Base-by-base conservation (phyloP, 2,113 vertebrate genomes). In the Micromys minutus region DNA sequence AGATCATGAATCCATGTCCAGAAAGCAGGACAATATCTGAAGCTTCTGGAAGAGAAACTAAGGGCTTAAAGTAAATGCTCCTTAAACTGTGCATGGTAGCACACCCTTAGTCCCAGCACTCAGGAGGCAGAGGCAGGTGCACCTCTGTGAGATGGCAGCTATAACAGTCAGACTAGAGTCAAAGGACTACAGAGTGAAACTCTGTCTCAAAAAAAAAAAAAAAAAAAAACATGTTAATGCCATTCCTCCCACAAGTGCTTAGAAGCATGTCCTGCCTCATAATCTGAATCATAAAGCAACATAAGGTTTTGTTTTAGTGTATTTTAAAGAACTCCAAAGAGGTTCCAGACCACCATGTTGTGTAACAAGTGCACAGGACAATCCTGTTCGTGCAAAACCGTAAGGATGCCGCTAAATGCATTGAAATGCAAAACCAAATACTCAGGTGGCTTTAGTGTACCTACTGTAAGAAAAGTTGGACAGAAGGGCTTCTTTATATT, bases 401-500 rank as follows among this genome's bases (percentile, higher is more conserved):
- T 4, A 42, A 8, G 34, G 75, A 4, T 31, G n/a, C 0, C 93
- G 74, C 86, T 47, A 65, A 94, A 87, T 21, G 50, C 34, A 47
- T 15, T 63, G 36, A 91, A 92, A 87, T 93, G 63, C 74, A 89
- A 96, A 80, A 24, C 29, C 55, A 52, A 42, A 77, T 11, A 55
- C 5, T 50, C 12, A 67, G 74, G 34, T 52, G 24, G 50, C 52
- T 42, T 39, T 3, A 63, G 77, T 10, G 63, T 79, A 45, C 26
- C 55, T 77, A 55, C 4, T 85, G 24, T 67, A 95, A 69, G 72
- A 93, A 79, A 31, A 79, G 5, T 0, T 39, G 31, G 26, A n/a
- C 31, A 4, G 2, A 17, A 91, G 50, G 29, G 71, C 26, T 47
- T 88, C 59, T 75, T 67, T 52, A 74, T 45, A 72, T 94, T 79